Base-by-base conservation (phyloP, 1,140 invertebrate genomes). In the Eupeodes corollae region DNA sequence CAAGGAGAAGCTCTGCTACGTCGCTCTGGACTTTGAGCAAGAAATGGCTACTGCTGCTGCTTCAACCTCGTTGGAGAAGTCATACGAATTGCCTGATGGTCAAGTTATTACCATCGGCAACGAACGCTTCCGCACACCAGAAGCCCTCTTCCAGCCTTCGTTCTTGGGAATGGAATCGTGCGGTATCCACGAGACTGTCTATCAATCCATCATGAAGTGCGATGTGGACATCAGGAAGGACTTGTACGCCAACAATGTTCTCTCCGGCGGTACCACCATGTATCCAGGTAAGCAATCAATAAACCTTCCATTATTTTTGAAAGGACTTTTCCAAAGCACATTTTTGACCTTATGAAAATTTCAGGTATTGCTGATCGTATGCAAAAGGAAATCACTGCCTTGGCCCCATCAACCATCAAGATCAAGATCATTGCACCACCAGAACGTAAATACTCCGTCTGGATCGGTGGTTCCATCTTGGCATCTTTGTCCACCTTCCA, bases 151-250 rank as follows among this genome's bases (percentile, higher is more conserved):
- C 82, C 89, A 91, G 65, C 89, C 90, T 42, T 85, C 83, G 6
- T 90, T 90, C 79, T 71, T 89, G 67, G 86, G 89, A 56, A 91
- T 92, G 88, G 88, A 92, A 75, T 84, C 86, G 19, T 86, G 83
- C 56, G 88, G 88, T 53, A 89, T 92, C 68, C 88, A 91, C 63
- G 88, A 92, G 68, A 91, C 91, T 50, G 88, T 86, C 44, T 93
- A 91, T 77, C 92, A 92, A 74, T 90, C 87, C 40, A 93, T 94
- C 72, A 92, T 92, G 89, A 92, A 93, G 74, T 92, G 88, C 68
- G 88, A 92, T 63, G 86, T 91, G 2, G 87, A 91, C 61, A 90
- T 91, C 71, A 78, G 86, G 68, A 88, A 88, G 75, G 90, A 92
- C 71, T 73, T 92, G 67, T 92, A 92, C 68, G 86, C 88, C 59